Conservation (phyloP, 2,113 vertebrate species). For the Heterotilapia buettikoferi region DNA sequence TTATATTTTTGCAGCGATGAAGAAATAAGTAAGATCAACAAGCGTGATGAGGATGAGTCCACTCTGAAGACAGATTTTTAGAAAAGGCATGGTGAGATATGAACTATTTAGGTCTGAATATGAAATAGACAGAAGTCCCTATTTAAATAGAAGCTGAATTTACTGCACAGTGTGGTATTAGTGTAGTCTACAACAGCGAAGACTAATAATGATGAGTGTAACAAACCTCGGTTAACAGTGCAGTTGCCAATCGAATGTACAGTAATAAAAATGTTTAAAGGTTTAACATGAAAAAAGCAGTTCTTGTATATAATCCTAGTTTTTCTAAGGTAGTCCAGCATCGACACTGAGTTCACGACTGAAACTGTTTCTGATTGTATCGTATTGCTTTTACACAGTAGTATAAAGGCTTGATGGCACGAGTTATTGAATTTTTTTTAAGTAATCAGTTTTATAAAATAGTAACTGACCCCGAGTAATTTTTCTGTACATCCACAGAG, state of each 20-base stretch:
- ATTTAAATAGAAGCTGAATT: background rate
- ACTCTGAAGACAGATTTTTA: constrained; percentile 67
- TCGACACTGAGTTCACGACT: background rate
- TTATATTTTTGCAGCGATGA: constrained; percentile 85
- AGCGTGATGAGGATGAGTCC: constrained; percentile 90
- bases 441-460: background rate
- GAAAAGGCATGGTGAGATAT: constrained; percentile 52
- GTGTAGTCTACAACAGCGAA: background rate
- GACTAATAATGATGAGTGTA: background rate
- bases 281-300: background rate
- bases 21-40: constrained; percentile 92
- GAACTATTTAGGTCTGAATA: background rate
- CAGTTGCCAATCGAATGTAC: background rate
- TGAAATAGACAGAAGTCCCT: background rate
- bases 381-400: background rate
- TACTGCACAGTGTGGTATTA: background rate
- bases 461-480: background rate
- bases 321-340: background rate
- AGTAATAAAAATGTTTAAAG: background rate
- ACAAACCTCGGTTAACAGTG: background rate
- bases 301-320: background rate
- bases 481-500: background rate
- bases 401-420: background rate
- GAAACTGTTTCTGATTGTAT: background rate
- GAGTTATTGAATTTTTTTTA: background rate